These are phyloP conservation scores for Vidua macroura DNA, from an alignment of 2,113 vertebrate species.

Conservation along the genomic window DNA sequence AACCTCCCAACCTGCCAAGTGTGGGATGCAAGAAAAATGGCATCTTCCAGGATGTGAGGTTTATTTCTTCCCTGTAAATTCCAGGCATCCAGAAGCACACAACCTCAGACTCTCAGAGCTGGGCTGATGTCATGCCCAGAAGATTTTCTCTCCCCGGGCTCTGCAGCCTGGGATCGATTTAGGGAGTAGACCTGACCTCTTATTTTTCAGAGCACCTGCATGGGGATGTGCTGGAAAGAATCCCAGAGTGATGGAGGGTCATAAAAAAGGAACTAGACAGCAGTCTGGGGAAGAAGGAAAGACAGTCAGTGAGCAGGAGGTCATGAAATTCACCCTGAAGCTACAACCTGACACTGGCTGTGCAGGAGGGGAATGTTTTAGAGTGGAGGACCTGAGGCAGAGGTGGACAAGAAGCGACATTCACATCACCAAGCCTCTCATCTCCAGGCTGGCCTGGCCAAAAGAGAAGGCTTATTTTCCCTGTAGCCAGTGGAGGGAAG, in stretches of 20 bases:
- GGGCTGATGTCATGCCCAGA: neutral
- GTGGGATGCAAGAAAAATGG: conserved; percentile 12
- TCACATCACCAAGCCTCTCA: neutral
- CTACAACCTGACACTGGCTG: neutral
- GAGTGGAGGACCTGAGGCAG: neutral
- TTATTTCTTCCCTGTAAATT: conserved; percentile 35
- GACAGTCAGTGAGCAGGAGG: neutral
- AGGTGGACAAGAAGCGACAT: neutral
- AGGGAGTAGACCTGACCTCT: neutral
- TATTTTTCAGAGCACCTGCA: neutral
- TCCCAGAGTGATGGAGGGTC: neutral
- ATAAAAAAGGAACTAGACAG: neutral
- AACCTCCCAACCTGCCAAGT: conserved; percentile 9
- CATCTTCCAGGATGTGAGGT: conserved; percentile 30
- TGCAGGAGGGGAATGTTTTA: neutral
- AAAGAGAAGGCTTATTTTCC: neutral
- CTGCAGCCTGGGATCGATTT: neutral
- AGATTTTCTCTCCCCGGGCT: neutral
- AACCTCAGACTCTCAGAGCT: neutral
- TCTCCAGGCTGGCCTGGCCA: neutral
- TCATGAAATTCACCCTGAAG: neutral
- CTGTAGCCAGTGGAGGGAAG: neutral
- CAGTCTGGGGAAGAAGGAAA: neutral
- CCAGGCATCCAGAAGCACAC: neutral
- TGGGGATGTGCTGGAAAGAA: neutral